phyloP scores from a whole-genome alignment of 2,797 vertebrate species.

The Xenopus petersii region DNA sequence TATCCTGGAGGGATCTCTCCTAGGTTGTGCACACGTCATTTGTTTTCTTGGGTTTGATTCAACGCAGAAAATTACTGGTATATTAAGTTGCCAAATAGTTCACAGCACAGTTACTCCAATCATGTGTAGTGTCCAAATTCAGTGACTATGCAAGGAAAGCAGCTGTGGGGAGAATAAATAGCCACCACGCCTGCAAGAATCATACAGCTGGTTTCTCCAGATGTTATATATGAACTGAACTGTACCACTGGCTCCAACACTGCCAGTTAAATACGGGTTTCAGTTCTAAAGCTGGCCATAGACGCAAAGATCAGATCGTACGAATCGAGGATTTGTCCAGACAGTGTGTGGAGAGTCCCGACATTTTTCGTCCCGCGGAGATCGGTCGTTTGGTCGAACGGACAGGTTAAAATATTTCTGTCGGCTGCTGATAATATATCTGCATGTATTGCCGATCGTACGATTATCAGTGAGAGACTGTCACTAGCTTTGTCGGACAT shows the following conservation, averaged over 20 bases:
- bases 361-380: too few species aligned
- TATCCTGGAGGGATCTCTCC: constrained; percentile 13
- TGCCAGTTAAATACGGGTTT: too few species aligned
- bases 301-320: too few species aligned
- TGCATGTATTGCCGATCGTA: too few species aligned
- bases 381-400: too few species aligned
- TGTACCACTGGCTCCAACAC: constrained; percentile 31
- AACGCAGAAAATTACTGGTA: constrained; percentile 39
- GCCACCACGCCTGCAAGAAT: constrained; percentile 32
- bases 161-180: constrained; percentile 30
- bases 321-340: too few species aligned
- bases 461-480: too few species aligned
- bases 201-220: constrained; percentile 40
- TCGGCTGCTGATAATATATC: too few species aligned
- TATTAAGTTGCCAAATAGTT: constrained; percentile 20
- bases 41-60: constrained; percentile 34
- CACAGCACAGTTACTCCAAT: constrained; percentile 25
- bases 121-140: constrained; percentile 29
- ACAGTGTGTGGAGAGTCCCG: too few species aligned
- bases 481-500: too few species aligned
- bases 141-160: constrained; percentile 38
- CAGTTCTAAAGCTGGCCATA: too few species aligned
- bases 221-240: constrained; percentile 46
- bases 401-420: too few species aligned
- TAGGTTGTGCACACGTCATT: constrained; percentile 20